Evolutionary conservation across 2,113 vertebrate species (phyloP).

Genomic region (Todiramphus chloris): DNA sequence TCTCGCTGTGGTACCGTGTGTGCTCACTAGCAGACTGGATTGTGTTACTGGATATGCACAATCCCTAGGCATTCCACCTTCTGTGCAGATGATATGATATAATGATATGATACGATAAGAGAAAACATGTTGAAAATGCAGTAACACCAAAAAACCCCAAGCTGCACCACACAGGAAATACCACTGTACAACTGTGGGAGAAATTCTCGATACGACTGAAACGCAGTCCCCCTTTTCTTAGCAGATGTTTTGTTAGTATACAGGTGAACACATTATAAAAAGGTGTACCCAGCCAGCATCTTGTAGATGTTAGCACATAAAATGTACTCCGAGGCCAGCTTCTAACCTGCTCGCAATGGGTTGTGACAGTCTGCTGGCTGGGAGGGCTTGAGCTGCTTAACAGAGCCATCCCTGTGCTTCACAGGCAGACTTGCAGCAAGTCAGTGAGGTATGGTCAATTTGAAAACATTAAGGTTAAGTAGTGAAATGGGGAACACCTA

Average conservation of each 20-base stretch:
- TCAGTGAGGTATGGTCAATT: slow-evolving; percentile 51
- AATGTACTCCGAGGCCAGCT: background rate
- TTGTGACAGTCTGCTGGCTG: background rate
- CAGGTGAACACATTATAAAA: background rate
- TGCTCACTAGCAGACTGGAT: background rate
- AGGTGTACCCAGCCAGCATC: background rate
- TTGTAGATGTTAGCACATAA: background rate
- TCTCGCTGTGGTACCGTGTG: background rate
- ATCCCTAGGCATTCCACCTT: background rate
- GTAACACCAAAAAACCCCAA: background rate
- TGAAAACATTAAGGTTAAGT: background rate
- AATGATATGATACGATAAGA: background rate
- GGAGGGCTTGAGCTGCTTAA: background rate
- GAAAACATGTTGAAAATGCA: background rate
- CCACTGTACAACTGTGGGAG: background rate
- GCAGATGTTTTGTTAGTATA: slow-evolving; percentile 34
- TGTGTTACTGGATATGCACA: background rate
- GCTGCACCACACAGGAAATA: background rate
- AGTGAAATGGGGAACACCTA: slow-evolving; percentile 20
- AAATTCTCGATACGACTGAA: background rate
- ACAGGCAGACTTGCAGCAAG: background rate
- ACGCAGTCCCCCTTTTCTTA: background rate
- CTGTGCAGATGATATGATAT: background rate
- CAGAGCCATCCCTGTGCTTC: background rate
- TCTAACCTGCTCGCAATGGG: background rate